Conservation (phyloP, 2,113 vertebrate genomes). For the Pseudorectes ferrugineus region DNA sequence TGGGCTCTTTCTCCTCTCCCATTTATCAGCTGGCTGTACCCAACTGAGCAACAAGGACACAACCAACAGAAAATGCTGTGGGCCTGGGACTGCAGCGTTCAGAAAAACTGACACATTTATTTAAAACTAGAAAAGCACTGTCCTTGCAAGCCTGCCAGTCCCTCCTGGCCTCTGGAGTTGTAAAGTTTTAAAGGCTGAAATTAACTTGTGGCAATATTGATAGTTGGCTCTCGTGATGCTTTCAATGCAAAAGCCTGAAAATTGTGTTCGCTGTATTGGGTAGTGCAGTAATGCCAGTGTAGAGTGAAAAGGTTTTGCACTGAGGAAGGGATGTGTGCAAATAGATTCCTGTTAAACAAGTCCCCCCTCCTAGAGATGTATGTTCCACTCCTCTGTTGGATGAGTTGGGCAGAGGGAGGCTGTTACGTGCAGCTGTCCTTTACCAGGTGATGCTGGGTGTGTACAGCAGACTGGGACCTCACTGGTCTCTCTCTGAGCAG, state of each 20-base stretch:
- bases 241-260: neutral
- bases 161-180: neutral
- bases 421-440: fast-evolving
- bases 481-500: neutral
- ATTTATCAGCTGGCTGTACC: neutral
- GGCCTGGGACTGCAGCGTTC: neutral
- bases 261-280: neutral
- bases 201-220: neutral
- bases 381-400: neutral
- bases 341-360: neutral
- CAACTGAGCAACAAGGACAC: neutral
- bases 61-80: neutral
- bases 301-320: neutral
- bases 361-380: neutral
- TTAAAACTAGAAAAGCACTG: neutral
- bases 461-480: neutral
- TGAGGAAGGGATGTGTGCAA: neutral
- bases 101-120: neutral
- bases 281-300: neutral
- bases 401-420: neutral
- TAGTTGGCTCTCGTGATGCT: neutral
- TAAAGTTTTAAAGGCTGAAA: neutral
- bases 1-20: neutral
- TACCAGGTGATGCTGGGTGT: neutral
- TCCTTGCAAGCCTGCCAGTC: neutral